phyloP scores from a whole-genome alignment of 2,797 vertebrate species.

The Vipera ursinii region DNA sequence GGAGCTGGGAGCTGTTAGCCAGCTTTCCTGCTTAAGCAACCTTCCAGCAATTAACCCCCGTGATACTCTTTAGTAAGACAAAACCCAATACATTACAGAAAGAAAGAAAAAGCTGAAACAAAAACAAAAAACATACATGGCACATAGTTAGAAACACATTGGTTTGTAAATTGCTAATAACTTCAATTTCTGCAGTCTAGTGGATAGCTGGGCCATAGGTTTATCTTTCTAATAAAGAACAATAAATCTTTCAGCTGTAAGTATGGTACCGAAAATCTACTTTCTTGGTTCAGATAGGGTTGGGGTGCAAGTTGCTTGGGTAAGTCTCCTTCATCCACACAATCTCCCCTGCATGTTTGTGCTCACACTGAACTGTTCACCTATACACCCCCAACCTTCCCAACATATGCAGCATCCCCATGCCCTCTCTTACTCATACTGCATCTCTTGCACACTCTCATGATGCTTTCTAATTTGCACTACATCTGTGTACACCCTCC shows the following conservation, averaged over 20 bases:
- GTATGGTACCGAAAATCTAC: not conserved
- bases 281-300: not conserved
- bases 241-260: not conserved
- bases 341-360: not conserved
- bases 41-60: too few relatives aligned
- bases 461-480: not conserved
- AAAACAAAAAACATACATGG: not conserved
- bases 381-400: not conserved
- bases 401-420: not conserved
- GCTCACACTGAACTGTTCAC: not conserved
- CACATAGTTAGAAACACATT: not conserved
- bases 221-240: not conserved
- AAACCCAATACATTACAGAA: not conserved
- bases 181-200: not conserved
- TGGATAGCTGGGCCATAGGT: not conserved
- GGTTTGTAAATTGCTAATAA: not conserved
- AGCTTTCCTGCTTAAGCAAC: too few relatives aligned
- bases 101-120: not conserved
- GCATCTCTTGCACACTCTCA: not conserved
- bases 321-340: not conserved
- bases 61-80: too few relatives aligned
- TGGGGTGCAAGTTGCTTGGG: not conserved
- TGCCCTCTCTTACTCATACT: not conserved
- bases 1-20: too few relatives aligned
- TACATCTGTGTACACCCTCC: not conserved